phyloP scores from a whole-genome alignment of 2,888 invertebrate genomes.

The Tolmerus cingulatus region DNA sequence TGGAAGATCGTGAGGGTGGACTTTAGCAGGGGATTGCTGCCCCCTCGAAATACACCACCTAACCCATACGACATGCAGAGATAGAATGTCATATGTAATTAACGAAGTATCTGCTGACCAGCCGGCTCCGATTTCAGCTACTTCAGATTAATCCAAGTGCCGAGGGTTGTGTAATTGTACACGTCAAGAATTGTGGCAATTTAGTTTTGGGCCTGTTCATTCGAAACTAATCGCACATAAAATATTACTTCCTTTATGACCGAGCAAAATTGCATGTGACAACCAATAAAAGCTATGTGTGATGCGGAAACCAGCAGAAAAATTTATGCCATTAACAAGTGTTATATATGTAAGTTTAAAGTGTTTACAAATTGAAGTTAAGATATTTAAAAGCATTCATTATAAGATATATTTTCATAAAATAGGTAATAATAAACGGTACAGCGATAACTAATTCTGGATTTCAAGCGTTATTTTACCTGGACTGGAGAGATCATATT shows the following conservation, averaged over 20 bases:
- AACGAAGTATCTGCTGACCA: constrained; percentile 28
- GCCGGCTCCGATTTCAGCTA: not conserved
- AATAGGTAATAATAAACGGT: too few relatives aligned
- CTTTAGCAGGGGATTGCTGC: not conserved
- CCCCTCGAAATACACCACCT: constrained; percentile 33
- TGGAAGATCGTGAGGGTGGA: constrained; percentile 37
- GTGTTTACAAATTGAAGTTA: not conserved
- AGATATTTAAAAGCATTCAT: too few relatives aligned
- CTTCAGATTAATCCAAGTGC: not conserved
- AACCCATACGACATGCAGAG: not conserved
- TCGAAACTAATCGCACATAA: constrained; percentile 11
- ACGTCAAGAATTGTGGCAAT: constrained; percentile 11
- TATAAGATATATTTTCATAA: too few relatives aligned
- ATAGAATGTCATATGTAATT: constrained; percentile 47
- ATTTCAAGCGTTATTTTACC: too few relatives aligned
- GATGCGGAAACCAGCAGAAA: too few relatives aligned
- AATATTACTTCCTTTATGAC: not conserved
- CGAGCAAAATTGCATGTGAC: not conserved
- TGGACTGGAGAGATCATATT: too few relatives aligned
- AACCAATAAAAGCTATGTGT: not conserved
- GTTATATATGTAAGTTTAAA: not conserved
- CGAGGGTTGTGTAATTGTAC: constrained; percentile 3
- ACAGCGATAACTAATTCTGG: too few relatives aligned
- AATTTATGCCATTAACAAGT: too few relatives aligned
- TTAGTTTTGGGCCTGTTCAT: not conserved